These are phyloP conservation scores for Uloborus diversus DNA, from an alignment of 1,140 invertebrate species.

Conservation along the genomic window DNA sequence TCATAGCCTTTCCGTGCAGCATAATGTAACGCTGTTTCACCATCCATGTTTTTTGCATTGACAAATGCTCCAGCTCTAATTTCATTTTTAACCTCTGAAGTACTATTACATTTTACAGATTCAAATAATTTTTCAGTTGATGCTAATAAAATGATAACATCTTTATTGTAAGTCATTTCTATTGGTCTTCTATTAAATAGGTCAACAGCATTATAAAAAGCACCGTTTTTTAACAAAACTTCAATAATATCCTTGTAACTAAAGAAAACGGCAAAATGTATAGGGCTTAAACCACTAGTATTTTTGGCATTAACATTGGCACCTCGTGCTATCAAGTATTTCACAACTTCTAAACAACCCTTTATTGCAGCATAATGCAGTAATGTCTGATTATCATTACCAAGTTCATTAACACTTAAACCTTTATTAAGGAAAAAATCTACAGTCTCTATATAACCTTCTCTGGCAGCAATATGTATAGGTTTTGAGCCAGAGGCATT, in stretches of 20 bases:
- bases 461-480: slow-evolving; percentile 86
- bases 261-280: neutral
- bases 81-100: neutral
- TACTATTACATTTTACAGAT: neutral
- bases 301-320: slow-evolving; percentile 17
- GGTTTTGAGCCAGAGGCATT: slow-evolving; percentile 17
- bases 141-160: neutral
- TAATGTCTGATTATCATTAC: neutral
- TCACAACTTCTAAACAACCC: slow-evolving; percentile 15
- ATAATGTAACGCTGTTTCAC: neutral
- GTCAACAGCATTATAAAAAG: neutral
- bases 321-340: slow-evolving; percentile 6
- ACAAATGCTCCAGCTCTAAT: neutral
- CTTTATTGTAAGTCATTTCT: neutral
- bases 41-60: neutral
- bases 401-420: neutral
- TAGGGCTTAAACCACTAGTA: neutral
- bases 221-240: slow-evolving; percentile 1
- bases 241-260: neutral
- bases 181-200: neutral
- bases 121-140: neutral
- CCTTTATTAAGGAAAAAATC: slow-evolving; percentile 78
- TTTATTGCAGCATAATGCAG: slow-evolving; percentile 5
- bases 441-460: slow-evolving; percentile 86
- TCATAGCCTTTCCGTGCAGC: neutral